Evolutionary conservation across 2,888 invertebrate genomes (phyloP).

Genomic region (Urechis unicinctus): DNA sequence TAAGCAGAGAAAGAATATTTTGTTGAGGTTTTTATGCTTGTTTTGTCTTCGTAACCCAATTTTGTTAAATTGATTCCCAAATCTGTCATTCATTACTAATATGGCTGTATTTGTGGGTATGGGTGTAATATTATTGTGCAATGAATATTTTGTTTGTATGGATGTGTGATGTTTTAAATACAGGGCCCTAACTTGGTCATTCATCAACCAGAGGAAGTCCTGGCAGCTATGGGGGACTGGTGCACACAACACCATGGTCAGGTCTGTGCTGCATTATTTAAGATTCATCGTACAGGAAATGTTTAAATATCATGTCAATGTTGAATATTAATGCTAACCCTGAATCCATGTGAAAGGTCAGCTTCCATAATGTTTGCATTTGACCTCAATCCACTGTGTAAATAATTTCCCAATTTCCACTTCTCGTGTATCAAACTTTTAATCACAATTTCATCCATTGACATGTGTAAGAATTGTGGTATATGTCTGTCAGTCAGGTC

Average conservation of each 20-base stretch:
- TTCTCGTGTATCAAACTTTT: no score
- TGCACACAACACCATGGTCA: slow-evolving; percentile 70
- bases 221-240: slow-evolving; percentile 79
- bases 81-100: no score
- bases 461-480: no score
- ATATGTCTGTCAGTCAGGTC: slow-evolving; percentile 76
- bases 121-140: not conserved
- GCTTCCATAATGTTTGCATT: no score
- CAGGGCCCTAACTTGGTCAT: slow-evolving; percentile 69
- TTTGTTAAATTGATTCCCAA: no score
- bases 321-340: no score
- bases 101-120: not conserved
- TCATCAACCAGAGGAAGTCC: slow-evolving; percentile 66
- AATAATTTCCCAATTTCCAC: no score
- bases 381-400: no score
- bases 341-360: no score
- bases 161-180: slow-evolving; percentile 6
- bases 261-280: slow-evolving; percentile 54
- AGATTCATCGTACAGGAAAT: not conserved
- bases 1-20: not conserved
- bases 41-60: no score
- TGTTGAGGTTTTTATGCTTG: not conserved
- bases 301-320: not conserved
- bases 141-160: not conserved
- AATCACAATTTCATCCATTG: no score